These are phyloP conservation scores for Sylvietta virens DNA, from an alignment of 2,113 vertebrate species.

Conservation along the genomic window DNA sequence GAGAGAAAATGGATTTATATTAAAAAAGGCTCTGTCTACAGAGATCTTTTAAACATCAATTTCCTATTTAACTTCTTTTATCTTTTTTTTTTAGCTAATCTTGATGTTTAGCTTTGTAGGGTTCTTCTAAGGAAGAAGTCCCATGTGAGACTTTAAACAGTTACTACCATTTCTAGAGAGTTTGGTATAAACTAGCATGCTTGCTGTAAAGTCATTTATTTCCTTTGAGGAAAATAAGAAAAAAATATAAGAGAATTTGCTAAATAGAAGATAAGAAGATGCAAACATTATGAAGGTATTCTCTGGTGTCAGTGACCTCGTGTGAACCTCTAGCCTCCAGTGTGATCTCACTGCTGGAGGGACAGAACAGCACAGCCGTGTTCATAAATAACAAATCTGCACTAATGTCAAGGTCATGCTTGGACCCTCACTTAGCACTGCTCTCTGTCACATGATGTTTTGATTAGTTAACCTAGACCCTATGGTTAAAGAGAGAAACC, in stretches of 20 bases:
- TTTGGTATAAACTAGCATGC: accelerated
- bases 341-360: not conserved
- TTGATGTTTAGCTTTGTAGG: not conserved
- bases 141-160: not conserved
- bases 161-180: not conserved
- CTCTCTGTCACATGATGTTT: not conserved
- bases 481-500: not conserved
- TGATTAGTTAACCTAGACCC: not conserved
- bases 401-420: not conserved
- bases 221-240: not conserved
- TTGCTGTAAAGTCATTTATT: not conserved
- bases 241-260: not conserved
- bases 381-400: not conserved
- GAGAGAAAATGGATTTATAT: not conserved
- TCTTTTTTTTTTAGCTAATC: not conserved
- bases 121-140: not conserved
- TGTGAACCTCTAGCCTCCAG: not conserved
- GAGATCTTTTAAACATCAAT: not conserved
- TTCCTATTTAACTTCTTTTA: not conserved
- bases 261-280: not conserved
- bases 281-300: not conserved
- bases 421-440: not conserved
- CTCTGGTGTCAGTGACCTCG: not conserved
- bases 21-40: not conserved
- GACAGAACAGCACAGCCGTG: not conserved